Evolutionary conservation across 2,888 invertebrate genomes (phyloP).

Genomic region (Eueremaeus valkanovi): DNA sequence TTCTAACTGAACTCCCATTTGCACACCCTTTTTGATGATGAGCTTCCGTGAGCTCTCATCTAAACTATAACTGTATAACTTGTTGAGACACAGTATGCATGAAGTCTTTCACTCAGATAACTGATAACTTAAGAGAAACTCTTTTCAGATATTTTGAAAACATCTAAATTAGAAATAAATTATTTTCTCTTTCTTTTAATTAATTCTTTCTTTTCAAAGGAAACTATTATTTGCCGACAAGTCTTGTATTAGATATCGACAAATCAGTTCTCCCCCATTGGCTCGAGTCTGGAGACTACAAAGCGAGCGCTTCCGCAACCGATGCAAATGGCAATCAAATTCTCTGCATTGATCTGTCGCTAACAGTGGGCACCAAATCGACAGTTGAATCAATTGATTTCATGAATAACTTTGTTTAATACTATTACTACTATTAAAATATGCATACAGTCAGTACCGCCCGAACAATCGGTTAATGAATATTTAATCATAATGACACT

Average conservation of each 20-base stretch:
- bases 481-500: too few relatives aligned
- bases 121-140: too few relatives aligned
- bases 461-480: not conserved
- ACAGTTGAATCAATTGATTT: slow-evolving; percentile 19
- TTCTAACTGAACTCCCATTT: too few relatives aligned
- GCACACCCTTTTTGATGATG: not conserved
- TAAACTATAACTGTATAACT: too few relatives aligned
- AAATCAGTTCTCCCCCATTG: slow-evolving; percentile 21
- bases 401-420: not conserved
- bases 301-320: not conserved
- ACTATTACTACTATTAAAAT: not conserved
- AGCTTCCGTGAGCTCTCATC: not conserved
- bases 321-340: not conserved
- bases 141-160: too few relatives aligned
- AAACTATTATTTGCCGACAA: not conserved
- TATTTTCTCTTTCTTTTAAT: too few relatives aligned
- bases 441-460: not conserved
- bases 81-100: not conserved
- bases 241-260: slow-evolving; percentile 12
- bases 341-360: slow-evolving; percentile 9
- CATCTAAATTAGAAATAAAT: too few relatives aligned
- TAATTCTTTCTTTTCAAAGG: too few relatives aligned
- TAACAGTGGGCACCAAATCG: not conserved
- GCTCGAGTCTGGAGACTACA: slow-evolving; percentile 25
- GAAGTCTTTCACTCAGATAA: not conserved